These are phyloP conservation scores for Stegodyphus mimosarum DNA, from an alignment of 1,140 invertebrate species.

Conservation along the genomic window DNA sequence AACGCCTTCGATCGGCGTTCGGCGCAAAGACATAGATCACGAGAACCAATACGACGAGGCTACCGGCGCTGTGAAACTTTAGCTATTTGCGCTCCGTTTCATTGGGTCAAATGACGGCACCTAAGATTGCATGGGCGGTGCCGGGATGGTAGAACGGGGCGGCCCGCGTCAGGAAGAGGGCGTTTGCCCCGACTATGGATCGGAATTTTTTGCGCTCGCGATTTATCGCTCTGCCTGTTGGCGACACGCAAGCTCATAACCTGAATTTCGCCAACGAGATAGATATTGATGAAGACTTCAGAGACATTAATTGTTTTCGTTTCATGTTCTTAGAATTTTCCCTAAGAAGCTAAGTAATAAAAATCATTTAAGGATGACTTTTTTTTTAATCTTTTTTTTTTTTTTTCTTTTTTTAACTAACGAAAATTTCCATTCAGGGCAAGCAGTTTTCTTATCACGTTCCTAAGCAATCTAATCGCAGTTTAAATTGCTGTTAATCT, in stretches of 20 bases:
- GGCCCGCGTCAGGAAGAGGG: slow-evolving; percentile 24
- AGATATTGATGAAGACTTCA: no score
- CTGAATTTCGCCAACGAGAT: no score
- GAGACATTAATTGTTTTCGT: no score
- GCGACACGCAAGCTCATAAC: not conserved
- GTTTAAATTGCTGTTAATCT: no score
- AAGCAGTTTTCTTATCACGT: no score
- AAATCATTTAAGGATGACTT: no score
- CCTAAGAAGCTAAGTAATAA: no score
- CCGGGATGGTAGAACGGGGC: slow-evolving; percentile 8
- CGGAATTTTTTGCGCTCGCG: slow-evolving; percentile 16
- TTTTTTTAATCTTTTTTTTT: no score
- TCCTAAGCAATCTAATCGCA: no score
- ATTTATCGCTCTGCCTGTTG: slow-evolving; percentile 8
- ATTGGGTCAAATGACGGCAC: slow-evolving; percentile 24
- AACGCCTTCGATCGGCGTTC: slow-evolving; percentile 30
- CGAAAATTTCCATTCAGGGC: no score
- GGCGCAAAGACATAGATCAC: slow-evolving; percentile 56
- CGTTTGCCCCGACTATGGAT: slow-evolving; percentile 11
- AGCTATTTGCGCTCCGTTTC: slow-evolving; percentile 31
- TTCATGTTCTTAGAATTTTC: no score
- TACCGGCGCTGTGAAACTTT: slow-evolving; percentile 21
- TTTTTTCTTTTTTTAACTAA: no score
- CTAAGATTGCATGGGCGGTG: slow-evolving; percentile 26
- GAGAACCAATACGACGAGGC: slow-evolving; percentile 34